Evolutionary conservation across 2,888 invertebrate species (phyloP).

Genomic region (Uloborus plumipes): DNA sequence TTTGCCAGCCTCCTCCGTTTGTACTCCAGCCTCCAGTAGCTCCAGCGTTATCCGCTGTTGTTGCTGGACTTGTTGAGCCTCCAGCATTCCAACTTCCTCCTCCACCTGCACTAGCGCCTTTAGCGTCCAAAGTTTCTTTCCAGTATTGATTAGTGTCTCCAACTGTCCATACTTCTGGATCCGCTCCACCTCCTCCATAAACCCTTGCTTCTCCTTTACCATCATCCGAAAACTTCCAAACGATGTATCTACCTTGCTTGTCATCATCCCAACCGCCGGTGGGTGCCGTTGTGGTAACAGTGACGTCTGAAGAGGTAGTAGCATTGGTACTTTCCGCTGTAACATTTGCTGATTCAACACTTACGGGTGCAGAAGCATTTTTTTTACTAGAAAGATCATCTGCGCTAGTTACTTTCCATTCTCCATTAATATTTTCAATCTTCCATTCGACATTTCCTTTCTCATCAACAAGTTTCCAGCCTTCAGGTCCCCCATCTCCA

Average conservation of each 20-base stretch:
- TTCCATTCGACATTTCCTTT: slow-evolving; percentile 59
- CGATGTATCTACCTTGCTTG: slow-evolving; percentile 46
- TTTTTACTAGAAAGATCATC: slow-evolving; percentile 31
- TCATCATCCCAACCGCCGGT: slow-evolving; percentile 52
- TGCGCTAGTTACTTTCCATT: slow-evolving; percentile 58
- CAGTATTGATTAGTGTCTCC: slow-evolving; percentile 49
- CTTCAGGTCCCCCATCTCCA: slow-evolving; percentile 51
- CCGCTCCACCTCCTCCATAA: slow-evolving; percentile 43
- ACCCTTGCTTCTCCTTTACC: slow-evolving; percentile 54
- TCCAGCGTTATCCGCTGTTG: neutral
- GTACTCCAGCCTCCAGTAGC: slow-evolving; percentile 21
- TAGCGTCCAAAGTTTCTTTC: slow-evolving; percentile 37
- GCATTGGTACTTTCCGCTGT: slow-evolving; percentile 9
- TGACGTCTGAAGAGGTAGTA: slow-evolving; percentile 11
- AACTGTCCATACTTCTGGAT: slow-evolving; percentile 54
- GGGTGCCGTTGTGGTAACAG: slow-evolving; percentile 15
- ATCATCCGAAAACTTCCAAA: slow-evolving; percentile 58
- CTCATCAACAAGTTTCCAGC: slow-evolving; percentile 58
- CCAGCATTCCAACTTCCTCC: slow-evolving; percentile 11
- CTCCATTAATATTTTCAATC: slow-evolving; percentile 57
- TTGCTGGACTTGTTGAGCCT: neutral
- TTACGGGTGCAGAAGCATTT: slow-evolving; percentile 16
- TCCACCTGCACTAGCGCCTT: slow-evolving; percentile 16
- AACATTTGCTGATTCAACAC: slow-evolving; percentile 7
- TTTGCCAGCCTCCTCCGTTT: slow-evolving; percentile 25